A percentile compares a stretch with the other conserved stretches of the same genome.
These are phyloP conservation scores for Spheniscus humboldti DNA, from an alignment of 2,797 vertebrate species.

Conservation along the genomic window DNA sequence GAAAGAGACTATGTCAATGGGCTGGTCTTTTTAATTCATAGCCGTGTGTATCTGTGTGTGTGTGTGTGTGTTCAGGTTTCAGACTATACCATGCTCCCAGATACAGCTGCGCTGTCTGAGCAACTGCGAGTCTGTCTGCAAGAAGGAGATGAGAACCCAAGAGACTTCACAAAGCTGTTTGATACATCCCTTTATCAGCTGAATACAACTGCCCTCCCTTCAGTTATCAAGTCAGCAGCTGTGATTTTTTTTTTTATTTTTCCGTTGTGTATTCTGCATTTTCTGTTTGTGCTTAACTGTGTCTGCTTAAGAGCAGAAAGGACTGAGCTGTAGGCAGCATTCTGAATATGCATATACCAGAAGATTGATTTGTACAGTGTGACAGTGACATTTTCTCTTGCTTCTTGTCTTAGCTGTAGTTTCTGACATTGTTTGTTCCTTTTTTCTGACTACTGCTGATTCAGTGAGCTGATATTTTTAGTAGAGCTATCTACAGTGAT, in stretches of 20 bases:
- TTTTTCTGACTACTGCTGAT: neutral
- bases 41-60: neutral
- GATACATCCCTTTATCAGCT: conserved; percentile 86
- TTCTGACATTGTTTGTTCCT: neutral
- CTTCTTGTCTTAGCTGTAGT: neutral
- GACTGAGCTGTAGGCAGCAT: neutral
- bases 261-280: neutral
- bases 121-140: conserved; percentile 89
- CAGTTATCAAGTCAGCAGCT: conserved; percentile 87
- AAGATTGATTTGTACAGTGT: neutral
- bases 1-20: neutral
- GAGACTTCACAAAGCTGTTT: conserved; percentile 93
- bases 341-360: neutral
- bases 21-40: neutral
- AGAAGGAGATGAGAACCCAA: conserved; percentile 91
- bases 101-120: conserved; percentile 86
- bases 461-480: neutral
- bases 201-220: conserved; percentile 86
- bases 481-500: neutral
- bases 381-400: neutral
- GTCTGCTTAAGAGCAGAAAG: neutral
- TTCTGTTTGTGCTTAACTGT: neutral
- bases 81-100: conserved; percentile 92
- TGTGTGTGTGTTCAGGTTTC: conserved; percentile 80
- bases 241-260: neutral